Evolutionary conservation across 2,113 vertebrate species (phyloP), one percentile per base, ranked within the genome.

Genomic region (Alosa alosa): DNA sequence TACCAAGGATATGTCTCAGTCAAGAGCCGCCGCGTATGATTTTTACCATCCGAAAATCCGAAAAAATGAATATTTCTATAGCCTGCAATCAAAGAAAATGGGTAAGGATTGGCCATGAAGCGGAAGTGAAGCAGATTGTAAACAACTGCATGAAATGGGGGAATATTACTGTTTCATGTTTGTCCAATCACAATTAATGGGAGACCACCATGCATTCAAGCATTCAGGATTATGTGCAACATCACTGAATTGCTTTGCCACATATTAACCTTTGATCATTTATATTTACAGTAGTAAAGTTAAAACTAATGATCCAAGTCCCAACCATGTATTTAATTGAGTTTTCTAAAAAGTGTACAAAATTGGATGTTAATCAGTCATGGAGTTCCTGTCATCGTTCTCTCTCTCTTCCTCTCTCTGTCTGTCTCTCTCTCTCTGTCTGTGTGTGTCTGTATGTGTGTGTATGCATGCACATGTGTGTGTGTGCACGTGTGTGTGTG

Each of bases 11-110:
- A 81, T 60, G 82, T 91, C 90, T 89, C 88, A 84, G 22, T 84
- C 89, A 88, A 91, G 89, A 87, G 10, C 31, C 86, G 81, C 89
- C 83, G 90, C 72, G 36, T 1, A 39, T 15, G 31, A 78, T 4
- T 39, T 5, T 10, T 78, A 78, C 72, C 36, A 39, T 15, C 13
- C 91, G 31, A 91, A 91, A 92, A 92, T 92, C 91, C 87, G 31
- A 31, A 31, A 82, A 36, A 0, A 78, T 84, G 72, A 91, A 90
- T 92, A 92, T 89, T 92, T 86, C 91, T 92, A 87, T 89, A 90
- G 92, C 55, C 89, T 89, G 92, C 87, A 92, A 78, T 39, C 36
- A 93, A 90, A 90, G 31, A 55, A 87, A 92, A 91, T 86, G 91
- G 90, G 86, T 90, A 85, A 68, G 84, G 86, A 89, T 89, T 91